Evolutionary conservation across 2,888 invertebrate genomes (phyloP), one percentile per base, ranked within the genome.

Genomic region (Cheilosia grossa): DNA sequence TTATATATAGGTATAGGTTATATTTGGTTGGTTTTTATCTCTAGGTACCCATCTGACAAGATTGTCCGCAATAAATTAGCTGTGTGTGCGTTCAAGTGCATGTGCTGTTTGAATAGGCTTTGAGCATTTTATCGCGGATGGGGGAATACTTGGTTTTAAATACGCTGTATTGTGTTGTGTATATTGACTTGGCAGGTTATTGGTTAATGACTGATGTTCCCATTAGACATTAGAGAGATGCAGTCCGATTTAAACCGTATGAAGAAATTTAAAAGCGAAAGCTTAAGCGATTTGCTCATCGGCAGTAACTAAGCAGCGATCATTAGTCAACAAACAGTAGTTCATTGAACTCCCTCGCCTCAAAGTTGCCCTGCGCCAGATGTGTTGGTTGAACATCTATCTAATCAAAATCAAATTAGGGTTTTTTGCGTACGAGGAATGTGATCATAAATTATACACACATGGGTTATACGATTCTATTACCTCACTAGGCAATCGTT

Each of bases 1-100:
- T 54, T 5, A 9, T 0, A 30, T 9, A 9, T 30, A 9, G 2
- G 2, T 30, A 9, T 6, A 27, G 1, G 27, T 27, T 21, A 19
- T n/a, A 47, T 17, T 33, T 47, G 27, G 49, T 75, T 75, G 56
- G 33, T 47, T 37, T 47, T 74, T 66, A 40, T 24, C 37, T 4
- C 19, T 21, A 49, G 58, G 49, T 56, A 47, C 37, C 24, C 40
- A 61, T 21, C 9, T 53, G 58, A 49, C 59, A 61, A 61, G 51
- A 13, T 58, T 21, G 59, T 58, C 10, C 40, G 51, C 47, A 59
- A 33, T 56, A 33, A 69, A 47, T 72, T 42, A 4, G 15, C 19
- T 33, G 13, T 54, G 54, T 27, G 27, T 15, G 33, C 33, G 15
- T 5, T 17, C 15, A 17, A 30, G 54, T 30, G 54, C 54, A 15